Conservation (phyloP, 30 jellyfish, hydroid and myxozoan species). For the Haliclystus octoradiatus region DNA sequence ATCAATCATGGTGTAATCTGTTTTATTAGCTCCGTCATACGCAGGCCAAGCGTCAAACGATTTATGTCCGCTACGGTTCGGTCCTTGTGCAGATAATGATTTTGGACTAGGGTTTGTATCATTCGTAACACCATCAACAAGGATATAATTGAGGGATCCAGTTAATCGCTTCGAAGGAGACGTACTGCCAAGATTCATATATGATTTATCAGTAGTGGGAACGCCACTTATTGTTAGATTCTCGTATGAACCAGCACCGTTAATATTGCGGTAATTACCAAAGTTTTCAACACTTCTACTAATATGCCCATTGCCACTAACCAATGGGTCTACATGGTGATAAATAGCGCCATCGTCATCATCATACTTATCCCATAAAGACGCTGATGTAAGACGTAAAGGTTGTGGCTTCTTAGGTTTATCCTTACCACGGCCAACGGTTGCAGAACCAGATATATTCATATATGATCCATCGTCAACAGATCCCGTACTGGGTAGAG, state of each 20-base stretch:
- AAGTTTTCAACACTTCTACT: constrained; percentile 37
- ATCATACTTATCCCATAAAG: constrained; percentile 57
- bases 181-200: neutral
- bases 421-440: constrained; percentile 18
- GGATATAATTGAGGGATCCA: constrained; percentile 38
- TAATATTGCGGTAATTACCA: constrained; percentile 11
- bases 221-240: constrained; percentile 32
- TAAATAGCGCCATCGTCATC: constrained; percentile 69
- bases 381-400: constrained; percentile 10
- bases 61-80: neutral
- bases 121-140: constrained; percentile 33
- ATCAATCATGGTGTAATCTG: constrained; percentile 66
- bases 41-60: constrained; percentile 15
- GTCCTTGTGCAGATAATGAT: constrained; percentile 6
- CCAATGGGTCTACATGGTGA: constrained; percentile 57
- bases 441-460: neutral
- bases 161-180: constrained; percentile 30
- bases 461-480: neutral
- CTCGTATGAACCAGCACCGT: constrained; percentile 73
- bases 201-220: constrained; percentile 32
- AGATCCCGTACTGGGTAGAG: neutral
- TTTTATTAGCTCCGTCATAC: constrained; percentile 29
- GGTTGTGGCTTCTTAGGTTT: constrained; percentile 41
- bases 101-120: constrained; percentile 12
- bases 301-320: constrained; percentile 4